Conservation (phyloP, 2,797 vertebrate species). For the Philypnodon macrostomus region DNA sequence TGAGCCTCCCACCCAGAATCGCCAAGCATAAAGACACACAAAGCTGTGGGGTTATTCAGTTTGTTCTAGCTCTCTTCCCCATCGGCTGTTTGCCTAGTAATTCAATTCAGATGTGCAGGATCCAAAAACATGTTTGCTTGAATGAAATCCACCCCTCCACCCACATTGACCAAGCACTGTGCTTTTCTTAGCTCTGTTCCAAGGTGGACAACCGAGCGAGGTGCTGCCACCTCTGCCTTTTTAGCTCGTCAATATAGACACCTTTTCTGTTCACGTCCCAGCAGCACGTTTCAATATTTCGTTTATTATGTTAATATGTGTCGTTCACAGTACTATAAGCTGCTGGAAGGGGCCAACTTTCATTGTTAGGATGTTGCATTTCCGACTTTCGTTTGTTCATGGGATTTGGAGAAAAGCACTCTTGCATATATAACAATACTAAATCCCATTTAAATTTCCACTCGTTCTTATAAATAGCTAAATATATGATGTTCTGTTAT, state of each 20-base stretch:
- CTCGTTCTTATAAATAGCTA: too few relatives aligned
- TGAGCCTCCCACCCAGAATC: slow-evolving; percentile 78
- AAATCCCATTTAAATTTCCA: too few relatives aligned
- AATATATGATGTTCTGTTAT: too few relatives aligned
- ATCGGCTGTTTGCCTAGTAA: slow-evolving; percentile 83
- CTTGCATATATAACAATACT: too few relatives aligned
- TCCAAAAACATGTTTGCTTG: slow-evolving; percentile 82
- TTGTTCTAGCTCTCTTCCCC: slow-evolving; percentile 79
- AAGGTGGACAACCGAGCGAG: slow-evolving; percentile 72
- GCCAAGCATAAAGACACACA: slow-evolving; percentile 69
- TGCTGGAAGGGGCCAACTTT: neutral
- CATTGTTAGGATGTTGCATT: neutral
- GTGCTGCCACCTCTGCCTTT: slow-evolving; percentile 73
- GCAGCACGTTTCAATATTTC: slow-evolving; percentile 46
- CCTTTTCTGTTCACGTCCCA: slow-evolving; percentile 59
- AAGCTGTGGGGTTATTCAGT: slow-evolving; percentile 78
- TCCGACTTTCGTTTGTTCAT: neutral
- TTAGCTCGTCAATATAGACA: slow-evolving; percentile 63
- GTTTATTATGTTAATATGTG: slow-evolving; percentile 39
- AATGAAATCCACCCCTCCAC: slow-evolving; percentile 79
- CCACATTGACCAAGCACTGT: slow-evolving; percentile 74
- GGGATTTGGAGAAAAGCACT: too few relatives aligned
- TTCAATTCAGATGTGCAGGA: slow-evolving; percentile 82
- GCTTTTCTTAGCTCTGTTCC: slow-evolving; percentile 78
- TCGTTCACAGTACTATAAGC: slow-evolving; percentile 7